Conservation (phyloP, 2,797 vertebrate species). For the Dipus sagitta region DNA sequence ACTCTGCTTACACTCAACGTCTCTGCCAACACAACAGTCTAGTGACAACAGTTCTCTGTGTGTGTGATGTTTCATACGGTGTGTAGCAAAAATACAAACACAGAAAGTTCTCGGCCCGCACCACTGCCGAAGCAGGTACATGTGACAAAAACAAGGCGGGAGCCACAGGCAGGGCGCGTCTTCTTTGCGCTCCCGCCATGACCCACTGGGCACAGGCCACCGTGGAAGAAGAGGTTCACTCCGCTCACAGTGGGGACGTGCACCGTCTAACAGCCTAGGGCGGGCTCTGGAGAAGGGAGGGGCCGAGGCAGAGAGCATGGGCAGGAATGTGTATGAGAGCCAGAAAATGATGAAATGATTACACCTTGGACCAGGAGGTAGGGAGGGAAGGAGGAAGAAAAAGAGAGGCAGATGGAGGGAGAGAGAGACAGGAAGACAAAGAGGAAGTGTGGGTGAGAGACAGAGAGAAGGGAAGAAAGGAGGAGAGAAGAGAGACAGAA, state of each 20-base stretch:
- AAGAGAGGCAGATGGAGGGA: not conserved
- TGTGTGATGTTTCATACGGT: not conserved
- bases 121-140: not conserved
- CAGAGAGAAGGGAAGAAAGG: too few relatives aligned
- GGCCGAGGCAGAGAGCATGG: too few relatives aligned
- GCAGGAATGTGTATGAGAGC: not conserved
- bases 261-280: not conserved
- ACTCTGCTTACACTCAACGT: not conserved
- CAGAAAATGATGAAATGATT: not conserved
- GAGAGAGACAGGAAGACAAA: too few relatives aligned
- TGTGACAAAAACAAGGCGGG: constrained; percentile 16
- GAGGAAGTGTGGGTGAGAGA: too few relatives aligned
- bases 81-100: not conserved
- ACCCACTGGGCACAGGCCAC: not conserved
- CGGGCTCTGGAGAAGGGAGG: not conserved
- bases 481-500: not conserved
- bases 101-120: not conserved
- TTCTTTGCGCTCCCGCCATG: not conserved
- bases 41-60: not conserved
- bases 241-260: not conserved
- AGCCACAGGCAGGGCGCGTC: not conserved
- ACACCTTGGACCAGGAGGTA: not conserved
- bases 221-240: not conserved
- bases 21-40: not conserved
- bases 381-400: not conserved